Conservation (phyloP, 2,113 vertebrate species). For the Barnardius zonarius region DNA sequence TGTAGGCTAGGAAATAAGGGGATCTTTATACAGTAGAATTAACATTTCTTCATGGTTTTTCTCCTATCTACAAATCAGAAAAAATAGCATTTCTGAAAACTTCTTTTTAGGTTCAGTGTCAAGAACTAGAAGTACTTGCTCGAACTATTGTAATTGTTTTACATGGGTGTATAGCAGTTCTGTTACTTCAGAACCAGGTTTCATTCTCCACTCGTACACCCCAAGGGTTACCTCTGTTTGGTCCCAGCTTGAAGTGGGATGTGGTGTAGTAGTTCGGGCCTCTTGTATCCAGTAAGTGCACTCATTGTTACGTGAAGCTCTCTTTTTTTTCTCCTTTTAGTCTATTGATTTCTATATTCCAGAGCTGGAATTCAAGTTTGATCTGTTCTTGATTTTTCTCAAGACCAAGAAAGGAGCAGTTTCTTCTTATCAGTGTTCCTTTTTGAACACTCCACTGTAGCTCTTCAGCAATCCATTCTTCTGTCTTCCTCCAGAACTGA, state of each 20-base stretch:
- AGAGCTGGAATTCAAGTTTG: neutral
- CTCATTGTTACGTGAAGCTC: neutral
- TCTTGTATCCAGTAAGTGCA: neutral
- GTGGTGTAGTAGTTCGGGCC: neutral
- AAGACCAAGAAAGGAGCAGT: neutral
- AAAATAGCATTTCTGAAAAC: neutral
- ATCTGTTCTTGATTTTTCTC: neutral
- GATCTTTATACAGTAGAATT: neutral
- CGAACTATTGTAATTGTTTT: neutral
- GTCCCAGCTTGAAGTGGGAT: neutral
- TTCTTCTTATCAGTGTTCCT: neutral
- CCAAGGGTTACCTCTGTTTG: neutral
- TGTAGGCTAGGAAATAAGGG: conserved; percentile 5
- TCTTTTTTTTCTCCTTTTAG: neutral
- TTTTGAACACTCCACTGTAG: neutral
- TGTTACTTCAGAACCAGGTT: neutral
- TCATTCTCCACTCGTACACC: neutral
- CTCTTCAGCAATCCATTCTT: neutral
- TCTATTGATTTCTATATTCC: neutral
- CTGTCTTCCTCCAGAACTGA: conserved; percentile 1
- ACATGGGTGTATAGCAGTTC: neutral
- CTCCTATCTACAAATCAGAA: neutral
- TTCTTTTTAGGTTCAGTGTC: neutral
- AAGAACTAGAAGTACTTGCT: neutral
- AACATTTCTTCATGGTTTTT: neutral